phyloP scores from a whole-genome alignment of 2,113 vertebrate genomes.

The Pithys albifrons region DNA sequence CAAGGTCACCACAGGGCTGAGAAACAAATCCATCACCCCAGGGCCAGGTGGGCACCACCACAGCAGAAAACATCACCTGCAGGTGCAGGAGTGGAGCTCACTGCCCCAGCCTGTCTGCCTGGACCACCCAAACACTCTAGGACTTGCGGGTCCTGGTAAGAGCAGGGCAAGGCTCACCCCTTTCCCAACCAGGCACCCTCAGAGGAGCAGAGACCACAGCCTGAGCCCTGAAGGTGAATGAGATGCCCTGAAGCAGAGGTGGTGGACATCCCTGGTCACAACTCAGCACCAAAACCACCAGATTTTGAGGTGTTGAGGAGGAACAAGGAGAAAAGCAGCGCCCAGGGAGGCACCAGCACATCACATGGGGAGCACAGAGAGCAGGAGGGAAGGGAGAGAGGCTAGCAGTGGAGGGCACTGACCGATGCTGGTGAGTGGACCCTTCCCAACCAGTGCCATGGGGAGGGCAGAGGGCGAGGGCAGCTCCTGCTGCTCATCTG shows the following conservation, averaged over 20 bases:
- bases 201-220: too few species aligned
- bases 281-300: background rate
- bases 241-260: background rate
- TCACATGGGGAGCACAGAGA: accelerated
- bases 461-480: slow-evolving; percentile 85
- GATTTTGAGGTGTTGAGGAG: too few species aligned
- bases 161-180: background rate
- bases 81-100: background rate
- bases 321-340: background rate
- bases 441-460: slow-evolving; percentile 81
- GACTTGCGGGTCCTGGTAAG: background rate
- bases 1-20: background rate
- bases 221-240: background rate
- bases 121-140: background rate
- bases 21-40: background rate
- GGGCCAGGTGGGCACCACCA: background rate
- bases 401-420: slow-evolving; percentile 18
- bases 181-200: background rate
- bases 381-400: background rate
- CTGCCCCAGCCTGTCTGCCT: background rate
- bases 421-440: slow-evolving; percentile 84
- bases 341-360: background rate
- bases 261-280: background rate
- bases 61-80: background rate
- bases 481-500: slow-evolving; percentile 80